These are phyloP conservation scores for Megalops cyprinoides DNA, from an alignment of 2,797 vertebrate genomes.

Conservation along the genomic window DNA sequence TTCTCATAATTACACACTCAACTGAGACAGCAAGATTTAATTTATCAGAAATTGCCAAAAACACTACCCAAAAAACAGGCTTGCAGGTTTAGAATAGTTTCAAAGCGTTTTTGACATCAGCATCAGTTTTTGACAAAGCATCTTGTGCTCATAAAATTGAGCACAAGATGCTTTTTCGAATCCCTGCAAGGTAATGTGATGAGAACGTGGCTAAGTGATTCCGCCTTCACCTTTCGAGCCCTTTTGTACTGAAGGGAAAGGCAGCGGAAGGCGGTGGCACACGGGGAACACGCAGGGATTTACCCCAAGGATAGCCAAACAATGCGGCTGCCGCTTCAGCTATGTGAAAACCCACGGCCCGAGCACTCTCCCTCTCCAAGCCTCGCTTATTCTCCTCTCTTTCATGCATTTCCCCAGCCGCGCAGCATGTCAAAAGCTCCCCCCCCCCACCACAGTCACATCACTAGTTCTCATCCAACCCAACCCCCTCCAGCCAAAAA, in stretches of 20 bases:
- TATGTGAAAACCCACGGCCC: constrained; percentile 52
- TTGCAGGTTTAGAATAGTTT: too few relatives aligned
- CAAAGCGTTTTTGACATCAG: too few relatives aligned
- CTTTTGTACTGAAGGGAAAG: not conserved
- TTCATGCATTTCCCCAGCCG: constrained; percentile 49
- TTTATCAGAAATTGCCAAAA: too few relatives aligned
- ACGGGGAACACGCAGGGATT: not conserved
- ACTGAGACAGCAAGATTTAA: too few relatives aligned
- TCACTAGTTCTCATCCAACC: not conserved
- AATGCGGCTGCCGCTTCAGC: constrained; percentile 57
- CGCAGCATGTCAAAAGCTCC: not conserved
- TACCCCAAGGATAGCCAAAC: constrained; percentile 32
- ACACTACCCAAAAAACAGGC: too few relatives aligned
- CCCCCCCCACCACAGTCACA: not conserved
- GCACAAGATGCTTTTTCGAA: too few relatives aligned
- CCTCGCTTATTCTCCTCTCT: constrained; percentile 34
- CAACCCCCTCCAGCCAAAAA: not conserved
- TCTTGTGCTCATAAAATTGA: too few relatives aligned
- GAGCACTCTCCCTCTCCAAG: not conserved
- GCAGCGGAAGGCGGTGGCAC: not conserved
- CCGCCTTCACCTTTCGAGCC: not conserved
- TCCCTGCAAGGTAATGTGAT: too few relatives aligned
- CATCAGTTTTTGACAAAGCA: too few relatives aligned
- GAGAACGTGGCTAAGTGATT: not conserved
- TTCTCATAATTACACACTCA: too few relatives aligned